Percentiles rank a stretch among this genome's conserved stretches.
Conservation (phyloP, 2,888 invertebrate species). For the Rosalia funebris region DNA sequence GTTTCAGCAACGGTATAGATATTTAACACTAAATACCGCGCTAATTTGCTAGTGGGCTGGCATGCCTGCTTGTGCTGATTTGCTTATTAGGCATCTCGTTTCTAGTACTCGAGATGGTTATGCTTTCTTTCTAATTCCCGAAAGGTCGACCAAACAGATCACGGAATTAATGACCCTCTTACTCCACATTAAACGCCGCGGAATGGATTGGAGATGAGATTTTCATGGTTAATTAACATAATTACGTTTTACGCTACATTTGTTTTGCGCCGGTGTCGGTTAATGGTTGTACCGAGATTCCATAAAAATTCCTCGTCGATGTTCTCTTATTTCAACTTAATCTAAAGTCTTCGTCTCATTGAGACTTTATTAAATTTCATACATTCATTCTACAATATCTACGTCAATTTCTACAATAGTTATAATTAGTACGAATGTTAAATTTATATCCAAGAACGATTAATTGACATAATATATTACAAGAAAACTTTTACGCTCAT, state of each 20-base stretch:
- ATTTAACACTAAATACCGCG: conserved; percentile 7
- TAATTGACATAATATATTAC: no score
- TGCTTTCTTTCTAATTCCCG: conserved; percentile 31
- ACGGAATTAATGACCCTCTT: conserved; percentile 38
- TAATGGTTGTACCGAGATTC: conserved; percentile 1
- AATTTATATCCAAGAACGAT: no score
- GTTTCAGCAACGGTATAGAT: neutral
- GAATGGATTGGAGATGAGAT: conserved; percentile 37
- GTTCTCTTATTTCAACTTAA: no score
- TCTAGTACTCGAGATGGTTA: conserved; percentile 16
- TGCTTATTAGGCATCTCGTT: conserved; percentile 26
- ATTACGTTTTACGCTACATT: conserved; percentile 38
- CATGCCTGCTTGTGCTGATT: conserved; percentile 18
- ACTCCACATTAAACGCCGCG: conserved; percentile 34
- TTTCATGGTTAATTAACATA: conserved; percentile 38
- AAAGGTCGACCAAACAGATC: conserved; percentile 33
- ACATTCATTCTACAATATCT: no score
- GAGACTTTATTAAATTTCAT: no score
- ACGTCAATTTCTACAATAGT: no score
- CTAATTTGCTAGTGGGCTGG: conserved; percentile 10
- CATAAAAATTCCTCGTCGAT: no score
- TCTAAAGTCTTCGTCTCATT: no score
- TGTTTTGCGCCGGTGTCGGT: conserved; percentile 30
- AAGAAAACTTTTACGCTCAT: no score
- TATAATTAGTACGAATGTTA: no score